A percentile compares a stretch with the other conserved stretches of the same genome.
These are phyloP conservation scores for Toxotes lorentzi DNA, from an alignment of 2,797 vertebrate species.

Conservation along the genomic window DNA sequence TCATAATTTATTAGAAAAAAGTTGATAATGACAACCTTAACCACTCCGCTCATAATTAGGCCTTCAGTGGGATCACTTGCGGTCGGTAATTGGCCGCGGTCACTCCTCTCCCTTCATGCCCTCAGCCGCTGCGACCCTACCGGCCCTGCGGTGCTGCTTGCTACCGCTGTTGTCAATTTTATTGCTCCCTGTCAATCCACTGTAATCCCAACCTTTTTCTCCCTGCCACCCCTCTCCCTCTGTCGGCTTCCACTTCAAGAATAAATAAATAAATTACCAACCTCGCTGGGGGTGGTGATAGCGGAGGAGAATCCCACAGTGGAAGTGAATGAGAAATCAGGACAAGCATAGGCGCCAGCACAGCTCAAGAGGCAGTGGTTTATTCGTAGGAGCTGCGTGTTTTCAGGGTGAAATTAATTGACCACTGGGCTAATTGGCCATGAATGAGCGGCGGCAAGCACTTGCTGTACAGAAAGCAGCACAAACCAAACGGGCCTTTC, in stretches of 20 bases:
- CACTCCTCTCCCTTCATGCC: background rate
- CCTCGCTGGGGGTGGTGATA: slow-evolving; percentile 37
- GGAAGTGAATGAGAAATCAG: slow-evolving; percentile 23
- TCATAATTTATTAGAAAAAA: background rate
- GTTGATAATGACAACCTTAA: background rate
- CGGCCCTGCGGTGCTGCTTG: background rate
- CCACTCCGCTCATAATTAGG: slow-evolving; percentile 22
- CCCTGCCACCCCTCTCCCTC: background rate
- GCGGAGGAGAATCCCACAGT: slow-evolving; percentile 35
- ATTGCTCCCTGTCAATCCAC: slow-evolving; percentile 7
- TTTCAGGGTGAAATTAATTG: slow-evolving; percentile 27
- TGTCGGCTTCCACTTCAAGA: slow-evolving; percentile 39
- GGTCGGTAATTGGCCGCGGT: slow-evolving; percentile 17
- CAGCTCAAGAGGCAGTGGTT: background rate
- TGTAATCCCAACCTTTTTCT: background rate
- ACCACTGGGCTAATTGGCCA: slow-evolving; percentile 43
- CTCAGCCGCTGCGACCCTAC: background rate
- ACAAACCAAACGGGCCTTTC: slow-evolving; percentile 40
- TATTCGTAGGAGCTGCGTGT: background rate
- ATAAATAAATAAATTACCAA: slow-evolving; percentile 62
- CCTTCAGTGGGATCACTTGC: slow-evolving; percentile 44
- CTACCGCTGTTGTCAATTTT: background rate
- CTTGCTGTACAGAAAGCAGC: slow-evolving; percentile 3
- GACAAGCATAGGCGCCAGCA: background rate
- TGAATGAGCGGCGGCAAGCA: slow-evolving; percentile 28